A percentile compares a stretch with the other conserved stretches of the same genome.
phyloP scores from a whole-genome alignment of 2,797 vertebrate genomes.

The Rhinella marina region DNA sequence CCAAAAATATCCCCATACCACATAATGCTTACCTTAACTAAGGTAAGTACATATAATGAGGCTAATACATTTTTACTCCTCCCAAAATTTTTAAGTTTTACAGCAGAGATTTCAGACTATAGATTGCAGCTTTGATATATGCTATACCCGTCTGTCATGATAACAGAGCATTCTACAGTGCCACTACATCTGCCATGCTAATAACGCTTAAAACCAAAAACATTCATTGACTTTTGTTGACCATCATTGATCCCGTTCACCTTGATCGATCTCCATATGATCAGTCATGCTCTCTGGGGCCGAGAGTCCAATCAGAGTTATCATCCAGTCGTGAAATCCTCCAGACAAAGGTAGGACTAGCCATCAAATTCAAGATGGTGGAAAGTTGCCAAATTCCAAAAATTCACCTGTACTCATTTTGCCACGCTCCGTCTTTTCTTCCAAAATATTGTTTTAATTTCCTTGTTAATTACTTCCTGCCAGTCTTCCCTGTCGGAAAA shows the following conservation, averaged over 20 bases:
- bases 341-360: background rate
- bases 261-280: background rate
- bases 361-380: background rate
- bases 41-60: background rate
- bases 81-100: background rate
- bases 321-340: background rate
- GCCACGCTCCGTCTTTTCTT: constrained; percentile 37
- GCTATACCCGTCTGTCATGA: background rate
- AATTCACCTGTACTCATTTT: background rate
- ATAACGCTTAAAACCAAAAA: background rate
- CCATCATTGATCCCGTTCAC: background rate
- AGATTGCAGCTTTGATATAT: background rate
- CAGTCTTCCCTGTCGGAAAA: constrained; percentile 56
- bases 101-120: background rate
- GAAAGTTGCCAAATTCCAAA: background rate
- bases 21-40: background rate
- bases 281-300: background rate
- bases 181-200: background rate
- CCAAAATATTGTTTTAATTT: constrained; percentile 56
- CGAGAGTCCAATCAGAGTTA: background rate
- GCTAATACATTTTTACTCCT: background rate
- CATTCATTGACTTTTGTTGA: background rate
- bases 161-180: background rate
- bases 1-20: background rate
- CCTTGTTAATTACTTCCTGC: constrained; percentile 38